phyloP scores from a whole-genome alignment of 2,888 invertebrate species.

The Lycophotia porphyrea region DNA sequence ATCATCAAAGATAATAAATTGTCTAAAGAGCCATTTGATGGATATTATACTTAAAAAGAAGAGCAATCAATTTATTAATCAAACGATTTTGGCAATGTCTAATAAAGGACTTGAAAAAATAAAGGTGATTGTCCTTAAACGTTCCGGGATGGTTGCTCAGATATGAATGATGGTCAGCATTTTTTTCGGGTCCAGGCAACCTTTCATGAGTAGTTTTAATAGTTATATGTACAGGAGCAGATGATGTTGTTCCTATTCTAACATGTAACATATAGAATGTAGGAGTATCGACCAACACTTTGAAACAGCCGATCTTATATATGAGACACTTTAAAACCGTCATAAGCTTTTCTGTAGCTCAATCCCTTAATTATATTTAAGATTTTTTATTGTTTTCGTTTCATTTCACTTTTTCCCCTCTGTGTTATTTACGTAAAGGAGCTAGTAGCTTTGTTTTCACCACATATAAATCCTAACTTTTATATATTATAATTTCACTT shows the following conservation, averaged over 20 bases:
- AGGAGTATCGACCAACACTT: background rate
- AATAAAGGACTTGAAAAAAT: background rate
- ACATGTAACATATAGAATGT: background rate
- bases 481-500: too few relatives aligned
- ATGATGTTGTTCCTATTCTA: background rate
- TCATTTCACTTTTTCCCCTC: too few relatives aligned
- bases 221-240: background rate
- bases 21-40: constrained; percentile 2
- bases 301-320: background rate
- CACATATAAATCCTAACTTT: background rate
- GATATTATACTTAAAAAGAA: background rate
- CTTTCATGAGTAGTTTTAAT: background rate
- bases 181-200: background rate
- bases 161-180: background rate
- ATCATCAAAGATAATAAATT: constrained; percentile 19
- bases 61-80: constrained; percentile 22
- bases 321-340: too few relatives aligned
- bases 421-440: background rate
- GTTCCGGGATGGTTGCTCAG: background rate
- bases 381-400: too few relatives aligned
- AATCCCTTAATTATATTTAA: too few relatives aligned
- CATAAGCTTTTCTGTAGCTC: background rate
- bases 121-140: background rate
- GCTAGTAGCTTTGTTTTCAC: background rate
- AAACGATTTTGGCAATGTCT: background rate